Evolutionary conservation across 2,888 invertebrate genomes (phyloP), one percentile per base, ranked within the genome.

Genomic region (Ochropacha duplaris): DNA sequence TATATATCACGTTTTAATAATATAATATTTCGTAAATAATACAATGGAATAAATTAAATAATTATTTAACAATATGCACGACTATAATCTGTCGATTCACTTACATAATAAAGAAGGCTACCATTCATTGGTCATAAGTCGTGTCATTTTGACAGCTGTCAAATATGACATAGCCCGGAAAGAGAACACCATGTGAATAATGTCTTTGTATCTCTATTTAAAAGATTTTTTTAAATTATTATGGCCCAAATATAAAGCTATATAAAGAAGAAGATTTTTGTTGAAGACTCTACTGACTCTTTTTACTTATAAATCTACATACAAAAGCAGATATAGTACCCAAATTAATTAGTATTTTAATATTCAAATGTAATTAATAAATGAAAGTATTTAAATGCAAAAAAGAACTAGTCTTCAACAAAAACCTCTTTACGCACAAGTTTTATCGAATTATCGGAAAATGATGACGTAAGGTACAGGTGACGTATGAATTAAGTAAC

Each of bases 1-100:
- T 19, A 24, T 36, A 50, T 56, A 51, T 50, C 56, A 44, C 56
- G 51, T 51, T 52, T 57, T 50, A 54, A 69, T 74, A 69, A 64
- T 68, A 69, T 70, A n/a, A 68, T 71, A 64, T 65, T 60, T 65
- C 57, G 65, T 75, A 63, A 71, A 68, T 69, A 75, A 76, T 72
- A 72, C 64, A 65, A 52, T 72, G 72, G 69, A 76, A 78, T 76
- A 69, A 75, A 67, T 71, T 66, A 52, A 52, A 69, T 67, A 50
- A 66, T 62, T 50, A 56, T n/a, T 56, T 51, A 52, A 56, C 44
- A 52, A 22, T 52, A 52, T 19, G 19, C 16, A 19, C 52, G 52
- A 31, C 52, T 31, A 22, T 22, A 28, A 26, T 24, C 22, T 24
- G 39, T 16, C 51, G 31, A 50, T 36, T 50, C 44, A 22, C 56